Conservation (phyloP, 23 tunicate genomes). For the Clavelina lepadiformis region DNA sequence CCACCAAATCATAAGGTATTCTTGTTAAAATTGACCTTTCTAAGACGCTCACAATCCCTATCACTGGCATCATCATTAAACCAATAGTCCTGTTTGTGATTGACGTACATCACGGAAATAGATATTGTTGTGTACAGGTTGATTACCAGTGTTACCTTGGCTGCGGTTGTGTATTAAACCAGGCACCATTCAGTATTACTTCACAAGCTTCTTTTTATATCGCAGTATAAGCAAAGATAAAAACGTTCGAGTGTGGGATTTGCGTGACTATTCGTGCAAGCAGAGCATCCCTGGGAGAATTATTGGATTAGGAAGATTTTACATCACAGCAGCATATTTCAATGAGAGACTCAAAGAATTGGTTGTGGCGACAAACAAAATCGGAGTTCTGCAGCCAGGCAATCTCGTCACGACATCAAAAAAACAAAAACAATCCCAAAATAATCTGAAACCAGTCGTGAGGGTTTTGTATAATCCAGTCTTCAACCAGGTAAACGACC, state of each 20-base stretch:
- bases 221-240: constrained; percentile 59
- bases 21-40: too few species aligned
- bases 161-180: too few species aligned
- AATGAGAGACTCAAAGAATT: constrained; percentile 31
- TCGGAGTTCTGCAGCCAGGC: constrained; percentile 24
- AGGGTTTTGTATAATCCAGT: constrained; percentile 50
- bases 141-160: too few species aligned
- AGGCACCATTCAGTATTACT: neutral
- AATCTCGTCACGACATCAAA: neutral
- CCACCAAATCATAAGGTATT: constrained; percentile 41
- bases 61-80: too few species aligned
- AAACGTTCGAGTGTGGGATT: constrained; percentile 57
- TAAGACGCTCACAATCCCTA: too few species aligned
- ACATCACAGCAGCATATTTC: constrained; percentile 29
- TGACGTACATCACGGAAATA: too few species aligned
- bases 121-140: too few species aligned
- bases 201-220: neutral
- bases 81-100: too few species aligned
- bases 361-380: constrained; percentile 35
- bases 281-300: constrained; percentile 47
- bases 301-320: constrained; percentile 35
- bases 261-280: constrained; percentile 50
- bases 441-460: constrained; percentile 40
- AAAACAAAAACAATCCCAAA: neutral
- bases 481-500: constrained; percentile 34